Base-by-base conservation (phyloP, 2,888 invertebrate species). In the Xestia sexstrigata region DNA sequence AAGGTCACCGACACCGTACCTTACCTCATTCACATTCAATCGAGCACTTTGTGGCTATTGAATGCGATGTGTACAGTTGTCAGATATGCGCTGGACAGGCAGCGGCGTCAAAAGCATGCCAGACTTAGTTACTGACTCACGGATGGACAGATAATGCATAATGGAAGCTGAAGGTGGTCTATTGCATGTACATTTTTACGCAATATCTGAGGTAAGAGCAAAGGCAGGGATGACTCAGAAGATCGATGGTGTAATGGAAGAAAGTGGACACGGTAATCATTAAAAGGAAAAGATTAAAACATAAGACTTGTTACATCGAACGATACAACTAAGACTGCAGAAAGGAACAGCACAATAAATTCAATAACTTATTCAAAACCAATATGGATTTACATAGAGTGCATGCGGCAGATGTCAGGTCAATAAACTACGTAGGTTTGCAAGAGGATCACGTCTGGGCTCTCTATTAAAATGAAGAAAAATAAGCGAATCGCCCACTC, bases 11-110 rank as follows among this genome's bases (percentile, higher is more conserved):
- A 90, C 91, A 87, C 78, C 69, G 76, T 79, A 84, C 84, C 88
- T 90, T 84, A 84, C 84, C 83, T 87, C 88, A 90, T 91, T 92
- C 89, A 89, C 72, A 88, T 86, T 87, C 86, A 89, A 89, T 87
- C 78, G 79, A 84, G 76, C 77, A 83, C 80, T 77, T 82, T 79
- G 69, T 72, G 67, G 73, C 73, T 74, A 88, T 84, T 89, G 78
- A 84, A 85, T 76, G 80, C 81, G 69, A 74, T 76, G 68, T 74
- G 68, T 60, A 75, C 78, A 69, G 85, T 73, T 75, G 74, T 74
- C 55, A 74, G 83, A 76, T 78, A 79, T 72, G 80, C 63, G 74
- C 85, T 82, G 82, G 58, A 79, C 79, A 84, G 71, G 30, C 55
- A 63, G 80, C 49, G 71, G 72, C 78, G 70, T 84, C 81, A 70